A percentile compares a stretch with the other conserved stretches of the same genome.
Conservation (phyloP, 2,797 vertebrate species). For the Tokudaia muenninki region DNA sequence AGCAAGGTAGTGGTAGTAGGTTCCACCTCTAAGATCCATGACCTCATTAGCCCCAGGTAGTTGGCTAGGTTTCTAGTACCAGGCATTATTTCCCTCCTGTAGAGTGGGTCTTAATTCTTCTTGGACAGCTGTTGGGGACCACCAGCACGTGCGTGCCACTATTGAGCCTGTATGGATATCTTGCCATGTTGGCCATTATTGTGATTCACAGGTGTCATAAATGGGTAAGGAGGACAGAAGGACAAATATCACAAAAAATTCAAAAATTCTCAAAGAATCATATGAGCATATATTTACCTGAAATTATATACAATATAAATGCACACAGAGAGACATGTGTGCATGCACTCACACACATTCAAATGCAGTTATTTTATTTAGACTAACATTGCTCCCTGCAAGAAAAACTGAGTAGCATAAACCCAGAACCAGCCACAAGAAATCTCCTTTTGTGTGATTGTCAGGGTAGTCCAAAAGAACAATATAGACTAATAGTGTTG, state of each 20-base stretch:
- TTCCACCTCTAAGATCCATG: neutral
- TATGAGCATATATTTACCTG: neutral
- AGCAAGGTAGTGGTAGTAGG: neutral
- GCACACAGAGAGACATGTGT: neutral
- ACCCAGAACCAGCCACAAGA: neutral
- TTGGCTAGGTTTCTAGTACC: neutral
- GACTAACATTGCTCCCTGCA: neutral
- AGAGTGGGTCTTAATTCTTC: neutral
- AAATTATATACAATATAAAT: neutral
- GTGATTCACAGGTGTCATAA: neutral
- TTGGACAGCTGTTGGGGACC: neutral
- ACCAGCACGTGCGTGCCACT: neutral
- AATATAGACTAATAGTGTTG: neutral
- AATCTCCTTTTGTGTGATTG: neutral
- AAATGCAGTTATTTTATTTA: neutral
- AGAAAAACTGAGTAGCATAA: neutral
- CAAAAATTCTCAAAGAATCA: neutral
- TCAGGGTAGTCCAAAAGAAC: neutral
- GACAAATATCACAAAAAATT: neutral
- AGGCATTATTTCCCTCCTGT: neutral
- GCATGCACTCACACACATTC: neutral
- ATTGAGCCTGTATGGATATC: neutral
- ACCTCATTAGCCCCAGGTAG: neutral
- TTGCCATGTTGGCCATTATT: neutral
- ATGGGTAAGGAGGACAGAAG: no score